Base-by-base conservation (phyloP, 2,113 vertebrate species). In the Colinus virginianus region DNA sequence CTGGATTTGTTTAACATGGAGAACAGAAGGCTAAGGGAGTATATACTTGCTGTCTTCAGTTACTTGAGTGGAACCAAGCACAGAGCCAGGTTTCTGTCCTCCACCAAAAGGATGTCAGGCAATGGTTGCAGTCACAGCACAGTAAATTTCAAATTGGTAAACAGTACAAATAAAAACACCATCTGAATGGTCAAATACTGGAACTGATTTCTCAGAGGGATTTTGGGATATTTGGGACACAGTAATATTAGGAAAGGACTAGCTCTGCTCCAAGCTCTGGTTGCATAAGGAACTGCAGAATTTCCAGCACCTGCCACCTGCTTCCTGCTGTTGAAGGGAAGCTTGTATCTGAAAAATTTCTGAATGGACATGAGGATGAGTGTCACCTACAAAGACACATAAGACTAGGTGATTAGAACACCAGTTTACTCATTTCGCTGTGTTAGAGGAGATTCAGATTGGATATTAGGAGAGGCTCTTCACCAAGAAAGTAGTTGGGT, bases 341-440 rank as follows among this genome's bases (percentile, higher is more conserved):
- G 32, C 11, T 85, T 86, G 34, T 70, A 6, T 46, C 67, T 78
- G 56, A 84, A 86, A 81, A 67, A 74, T 14, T 49, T 32, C 3
- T 46, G 5, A 11, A 19, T 6, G 36, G 21, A 34, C 3, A 0
- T 20, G 13, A 67, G 19, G 6, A 11, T 80, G 13, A 56, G 49
- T 82, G 26, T 13, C 45, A 87, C 32, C 5, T 78, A 40, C 22
- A 46, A 25, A 94, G 45, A 69, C 21, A 62, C 4, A 7, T 22
- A 30, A 63, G 53, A 3, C 48, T 53, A 0, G 0, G 8, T 46
- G 38, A 38, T 55, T 42, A 59, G 34, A 46, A 38, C 1, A 6
- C 30, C 5, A 4, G 6, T 84, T 88, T 63, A 40, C 18, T 40
- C 18, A 20, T 53, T 58, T 13, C n/a, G 17, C 30, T n/a, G 55